These are phyloP conservation scores for Lasioglossum lativentre DNA, from an alignment of 2,888 invertebrate genomes.

Conservation along the genomic window DNA sequence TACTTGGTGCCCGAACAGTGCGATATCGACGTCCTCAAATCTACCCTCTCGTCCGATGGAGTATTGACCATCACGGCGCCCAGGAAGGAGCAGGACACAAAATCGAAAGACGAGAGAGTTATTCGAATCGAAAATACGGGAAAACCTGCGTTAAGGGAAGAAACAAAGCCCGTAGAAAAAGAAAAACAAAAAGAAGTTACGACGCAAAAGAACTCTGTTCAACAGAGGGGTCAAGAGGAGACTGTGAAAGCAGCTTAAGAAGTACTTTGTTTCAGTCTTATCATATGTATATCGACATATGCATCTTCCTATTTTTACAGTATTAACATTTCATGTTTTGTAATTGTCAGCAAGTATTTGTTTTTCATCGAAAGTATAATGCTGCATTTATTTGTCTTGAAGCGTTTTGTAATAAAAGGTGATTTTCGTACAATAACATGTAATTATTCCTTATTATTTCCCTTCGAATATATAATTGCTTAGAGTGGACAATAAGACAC, in stretches of 20 bases:
- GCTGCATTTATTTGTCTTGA: neutral
- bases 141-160: conserved; percentile 41
- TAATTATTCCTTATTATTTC: neutral
- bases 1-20: conserved; percentile 88
- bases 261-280: neutral
- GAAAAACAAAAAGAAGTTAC: conserved; percentile 37
- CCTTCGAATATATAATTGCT: neutral
- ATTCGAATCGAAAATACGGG: conserved; percentile 59
- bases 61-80: conserved; percentile 92
- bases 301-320: neutral
- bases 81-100: conserved; percentile 84
- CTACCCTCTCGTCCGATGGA: conserved; percentile 93
- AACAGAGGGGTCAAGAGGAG: conserved; percentile 60
- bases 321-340: conserved; percentile 9
- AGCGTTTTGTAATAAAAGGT: conserved; percentile 33
- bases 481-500: neutral
- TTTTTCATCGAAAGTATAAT: neutral
- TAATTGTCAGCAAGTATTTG: neutral
- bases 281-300: neutral
- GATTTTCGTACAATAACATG: conserved; percentile 5
- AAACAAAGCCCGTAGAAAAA: conserved; percentile 16
- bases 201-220: conserved; percentile 36
- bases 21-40: conserved; percentile 90
- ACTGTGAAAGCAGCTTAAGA: conserved; percentile 71
- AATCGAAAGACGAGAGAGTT: conserved; percentile 53